Evolutionary conservation across 2,113 vertebrate genomes (phyloP).

Genomic region (Upupa epops): DNA sequence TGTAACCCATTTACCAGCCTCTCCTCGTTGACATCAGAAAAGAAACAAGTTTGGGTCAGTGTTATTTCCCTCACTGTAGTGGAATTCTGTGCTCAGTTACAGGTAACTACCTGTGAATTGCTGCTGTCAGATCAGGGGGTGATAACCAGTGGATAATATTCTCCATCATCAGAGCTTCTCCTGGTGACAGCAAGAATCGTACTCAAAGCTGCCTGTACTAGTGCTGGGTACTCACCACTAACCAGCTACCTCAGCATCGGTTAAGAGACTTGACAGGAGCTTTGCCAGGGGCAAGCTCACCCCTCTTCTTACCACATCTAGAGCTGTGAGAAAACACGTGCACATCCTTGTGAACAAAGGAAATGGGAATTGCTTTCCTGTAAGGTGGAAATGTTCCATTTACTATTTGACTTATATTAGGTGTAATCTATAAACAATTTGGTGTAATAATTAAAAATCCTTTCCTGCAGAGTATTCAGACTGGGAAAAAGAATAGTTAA

Average conservation of each 20-base stretch:
- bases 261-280: background rate
- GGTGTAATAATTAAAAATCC: background rate
- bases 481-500: background rate
- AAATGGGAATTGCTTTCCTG: background rate
- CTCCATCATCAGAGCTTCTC: background rate
- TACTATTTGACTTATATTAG: background rate
- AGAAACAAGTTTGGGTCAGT: background rate
- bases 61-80: background rate
- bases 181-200: background rate
- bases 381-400: background rate
- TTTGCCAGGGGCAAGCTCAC: background rate
- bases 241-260: background rate
- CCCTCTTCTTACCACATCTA: background rate
- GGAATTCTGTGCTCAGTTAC: background rate
- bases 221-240: background rate
- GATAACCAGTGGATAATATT: background rate
- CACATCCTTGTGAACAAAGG: background rate
- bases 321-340: background rate
- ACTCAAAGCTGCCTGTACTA: background rate
- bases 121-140: background rate
- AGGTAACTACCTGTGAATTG: background rate
- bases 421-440: background rate
- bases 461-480: background rate
- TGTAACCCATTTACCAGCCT: background rate
- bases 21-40: background rate